phyloP scores from a whole-genome alignment of 2,888 invertebrate genomes.

The Heliothis peltigera region DNA sequence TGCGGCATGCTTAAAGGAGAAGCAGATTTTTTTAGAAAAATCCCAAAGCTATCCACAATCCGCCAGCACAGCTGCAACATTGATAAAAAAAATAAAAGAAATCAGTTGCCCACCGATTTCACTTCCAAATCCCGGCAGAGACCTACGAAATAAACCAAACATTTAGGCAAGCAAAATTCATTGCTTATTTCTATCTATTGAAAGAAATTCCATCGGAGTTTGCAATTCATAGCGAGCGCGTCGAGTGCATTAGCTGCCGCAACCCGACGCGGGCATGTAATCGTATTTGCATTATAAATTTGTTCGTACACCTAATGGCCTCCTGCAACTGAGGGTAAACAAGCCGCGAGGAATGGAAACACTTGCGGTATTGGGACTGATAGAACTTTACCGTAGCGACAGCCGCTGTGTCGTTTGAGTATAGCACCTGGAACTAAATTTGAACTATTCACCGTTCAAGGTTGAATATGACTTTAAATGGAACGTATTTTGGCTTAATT shows the following conservation, averaged over 20 bases:
- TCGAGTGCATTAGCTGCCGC: constrained; percentile 84
- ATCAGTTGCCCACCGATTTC: constrained; percentile 38
- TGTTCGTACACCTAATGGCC: constrained; percentile 85
- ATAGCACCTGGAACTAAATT: constrained; percentile 4
- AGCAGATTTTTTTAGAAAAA: constrained; percentile 1
- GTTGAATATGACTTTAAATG: constrained; percentile 5
- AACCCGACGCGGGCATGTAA: constrained; percentile 80
- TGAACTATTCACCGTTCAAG: constrained; percentile 1
- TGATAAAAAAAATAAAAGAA: constrained; percentile 43
- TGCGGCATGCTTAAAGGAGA: not conserved
- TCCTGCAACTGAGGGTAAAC: constrained; percentile 79
- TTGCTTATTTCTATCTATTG: constrained; percentile 76
- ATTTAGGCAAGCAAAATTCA: constrained; percentile 60
- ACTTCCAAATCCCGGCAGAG: constrained; percentile 42
- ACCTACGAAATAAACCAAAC: constrained; percentile 49
- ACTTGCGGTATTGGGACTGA: constrained; percentile 62
- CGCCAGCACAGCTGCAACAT: constrained; percentile 33
- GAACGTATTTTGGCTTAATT: not conserved
- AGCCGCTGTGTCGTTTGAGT: constrained; percentile 38
- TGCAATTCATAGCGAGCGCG: constrained; percentile 82
- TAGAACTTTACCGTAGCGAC: constrained; percentile 51
- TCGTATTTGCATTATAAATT: constrained; percentile 90
- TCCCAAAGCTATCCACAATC: constrained; percentile 21
- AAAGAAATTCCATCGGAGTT: constrained; percentile 79
- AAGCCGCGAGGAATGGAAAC: constrained; percentile 64